Conservation (phyloP, 2,797 vertebrate species). For the Arvicola amphibius region DNA sequence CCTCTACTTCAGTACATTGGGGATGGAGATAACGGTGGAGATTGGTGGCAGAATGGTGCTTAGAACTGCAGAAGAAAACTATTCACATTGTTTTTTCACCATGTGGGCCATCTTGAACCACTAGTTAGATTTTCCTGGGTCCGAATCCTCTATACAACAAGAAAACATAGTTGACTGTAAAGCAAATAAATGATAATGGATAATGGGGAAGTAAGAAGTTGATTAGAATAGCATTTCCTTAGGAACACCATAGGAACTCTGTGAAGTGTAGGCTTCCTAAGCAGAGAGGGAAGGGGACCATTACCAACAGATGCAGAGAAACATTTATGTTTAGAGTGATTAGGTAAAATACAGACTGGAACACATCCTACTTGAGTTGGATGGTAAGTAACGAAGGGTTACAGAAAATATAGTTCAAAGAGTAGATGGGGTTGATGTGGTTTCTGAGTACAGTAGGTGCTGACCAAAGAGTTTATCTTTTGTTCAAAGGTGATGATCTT, state of each 20-base stretch:
- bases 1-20: not conserved
- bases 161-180: not conserved
- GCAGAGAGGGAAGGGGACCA: not conserved
- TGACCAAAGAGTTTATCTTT: not conserved
- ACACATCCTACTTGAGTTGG: not conserved
- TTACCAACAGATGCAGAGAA: no score
- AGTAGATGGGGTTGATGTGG: not conserved
- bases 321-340: not conserved
- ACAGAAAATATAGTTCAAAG: not conserved
- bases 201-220: not conserved
- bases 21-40: not conserved
- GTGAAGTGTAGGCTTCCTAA: not conserved
- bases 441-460: not conserved
- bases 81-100: not conserved
- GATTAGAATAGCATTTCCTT: not conserved
- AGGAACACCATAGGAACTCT: not conserved
- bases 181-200: not conserved
- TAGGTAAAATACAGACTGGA: no score
- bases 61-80: not conserved
- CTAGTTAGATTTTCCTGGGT: not conserved
- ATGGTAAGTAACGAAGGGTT: not conserved
- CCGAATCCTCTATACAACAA: not conserved
- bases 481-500: not conserved
- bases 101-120: not conserved
- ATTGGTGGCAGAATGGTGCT: fast-evolving